Evolutionary conservation across 2,113 vertebrate genomes (phyloP).

Genomic region (Dendropsophus ebraccatus): DNA sequence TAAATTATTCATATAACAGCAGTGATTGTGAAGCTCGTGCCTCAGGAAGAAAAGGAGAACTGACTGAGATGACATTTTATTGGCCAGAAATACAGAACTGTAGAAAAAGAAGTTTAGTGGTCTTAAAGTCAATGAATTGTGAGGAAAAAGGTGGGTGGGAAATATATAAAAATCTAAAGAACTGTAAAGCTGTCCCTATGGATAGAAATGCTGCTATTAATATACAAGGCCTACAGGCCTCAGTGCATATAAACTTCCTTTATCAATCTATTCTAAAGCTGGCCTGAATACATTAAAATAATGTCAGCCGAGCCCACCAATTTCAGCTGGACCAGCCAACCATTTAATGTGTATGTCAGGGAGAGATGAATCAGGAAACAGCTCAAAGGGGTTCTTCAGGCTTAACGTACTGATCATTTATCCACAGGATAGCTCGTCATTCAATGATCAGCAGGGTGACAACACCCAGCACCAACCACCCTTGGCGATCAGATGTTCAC

Average conservation of each 20-base stretch:
- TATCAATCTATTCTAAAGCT: background rate
- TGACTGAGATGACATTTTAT: constrained; percentile 20
- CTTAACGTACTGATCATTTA: too few relatives aligned
- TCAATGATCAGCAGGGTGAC: too few relatives aligned
- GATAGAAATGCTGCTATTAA: background rate
- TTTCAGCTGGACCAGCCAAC: too few relatives aligned
- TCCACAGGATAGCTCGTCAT: too few relatives aligned
- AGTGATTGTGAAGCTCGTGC: background rate
- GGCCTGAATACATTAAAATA: too few relatives aligned
- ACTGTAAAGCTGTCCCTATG: background rate
- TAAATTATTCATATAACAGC: constrained; percentile 17
- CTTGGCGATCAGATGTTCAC: too few relatives aligned
- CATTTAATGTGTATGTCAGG: too few relatives aligned
- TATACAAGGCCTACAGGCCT: background rate
- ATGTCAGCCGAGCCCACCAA: too few relatives aligned
- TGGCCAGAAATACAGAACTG: background rate
- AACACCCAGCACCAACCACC: too few relatives aligned
- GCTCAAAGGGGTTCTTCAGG: too few relatives aligned
- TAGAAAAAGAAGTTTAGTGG: background rate
- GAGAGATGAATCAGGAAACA: too few relatives aligned
- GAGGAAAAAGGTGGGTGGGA: constrained; percentile 23
- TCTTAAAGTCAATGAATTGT: background rate
- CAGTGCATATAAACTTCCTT: background rate
- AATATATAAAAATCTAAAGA: constrained; percentile 8
- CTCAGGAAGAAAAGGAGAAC: background rate